Evolutionary conservation across 2,888 invertebrate genomes (phyloP).

Genomic region (Caenorhabditis doughertyi): DNA sequence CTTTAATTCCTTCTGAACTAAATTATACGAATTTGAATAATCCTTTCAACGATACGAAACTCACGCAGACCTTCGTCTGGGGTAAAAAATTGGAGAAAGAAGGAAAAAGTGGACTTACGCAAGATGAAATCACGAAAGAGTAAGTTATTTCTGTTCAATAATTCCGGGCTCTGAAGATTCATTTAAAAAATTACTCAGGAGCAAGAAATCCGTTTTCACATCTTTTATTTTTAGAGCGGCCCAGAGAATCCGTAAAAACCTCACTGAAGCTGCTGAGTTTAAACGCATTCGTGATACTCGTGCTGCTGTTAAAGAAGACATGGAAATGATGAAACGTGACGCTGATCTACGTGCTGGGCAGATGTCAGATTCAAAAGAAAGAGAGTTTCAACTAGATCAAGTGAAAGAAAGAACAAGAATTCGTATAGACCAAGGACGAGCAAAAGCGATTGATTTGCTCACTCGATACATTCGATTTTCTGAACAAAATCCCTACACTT

Average conservation of each 20-base stretch:
- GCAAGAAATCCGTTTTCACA: too few relatives aligned
- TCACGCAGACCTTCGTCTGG: constrained; percentile 97
- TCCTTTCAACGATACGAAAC: constrained; percentile 97
- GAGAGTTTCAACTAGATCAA: constrained; percentile 97
- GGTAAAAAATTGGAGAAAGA: constrained; percentile 95
- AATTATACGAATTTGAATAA: constrained; percentile 98
- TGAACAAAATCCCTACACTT: constrained; percentile 86
- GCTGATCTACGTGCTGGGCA: constrained; percentile 92
- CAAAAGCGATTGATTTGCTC: constrained; percentile 97
- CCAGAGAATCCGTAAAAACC: constrained; percentile 76
- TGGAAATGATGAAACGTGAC: constrained; percentile 88
- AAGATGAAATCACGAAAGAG: constrained; percentile 76
- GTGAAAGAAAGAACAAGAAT: constrained; percentile 90
- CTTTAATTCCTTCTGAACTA: constrained; percentile 85
- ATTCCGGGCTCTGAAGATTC: too few relatives aligned
- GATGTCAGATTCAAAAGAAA: constrained; percentile 97
- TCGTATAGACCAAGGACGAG: constrained; percentile 95
- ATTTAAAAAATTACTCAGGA: too few relatives aligned
- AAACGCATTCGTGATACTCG: constrained; percentile 89
- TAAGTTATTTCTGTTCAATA: constrained; percentile 52
- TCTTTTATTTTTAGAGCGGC: constrained; percentile 70
- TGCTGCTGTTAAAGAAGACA: constrained; percentile 82
- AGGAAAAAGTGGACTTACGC: constrained; percentile 85
- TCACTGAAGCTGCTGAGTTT: constrained; percentile 93
- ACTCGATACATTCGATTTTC: constrained; percentile 87